Evolutionary conservation across 2,888 invertebrate genomes (phyloP).

Genomic region (Andrena praecox): DNA sequence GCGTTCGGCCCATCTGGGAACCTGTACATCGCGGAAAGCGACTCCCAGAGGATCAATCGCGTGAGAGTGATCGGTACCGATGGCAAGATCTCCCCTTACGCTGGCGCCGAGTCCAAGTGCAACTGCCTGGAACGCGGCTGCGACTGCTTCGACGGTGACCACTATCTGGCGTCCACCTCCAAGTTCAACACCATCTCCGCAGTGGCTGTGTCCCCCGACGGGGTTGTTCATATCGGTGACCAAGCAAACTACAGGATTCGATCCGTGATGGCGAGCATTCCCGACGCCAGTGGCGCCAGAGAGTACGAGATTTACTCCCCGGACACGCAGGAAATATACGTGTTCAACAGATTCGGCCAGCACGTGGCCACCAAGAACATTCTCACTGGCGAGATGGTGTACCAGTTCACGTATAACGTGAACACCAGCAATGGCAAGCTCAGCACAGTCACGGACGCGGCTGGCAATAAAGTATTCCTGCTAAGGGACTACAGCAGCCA

Average conservation of each 20-base stretch:
- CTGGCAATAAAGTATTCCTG: conserved; percentile 95
- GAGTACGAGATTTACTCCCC: conserved; percentile 98
- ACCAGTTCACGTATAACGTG: conserved; percentile 97
- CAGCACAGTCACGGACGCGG: conserved; percentile 96
- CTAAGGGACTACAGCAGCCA: conserved; percentile 93
- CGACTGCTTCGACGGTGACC: conserved; percentile 96
- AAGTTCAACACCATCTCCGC: conserved; percentile 98
- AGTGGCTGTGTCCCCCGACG: conserved; percentile 96
- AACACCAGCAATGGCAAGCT: conserved; percentile 98
- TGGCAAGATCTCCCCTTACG: conserved; percentile 96
- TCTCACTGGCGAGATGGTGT: conserved; percentile 96
- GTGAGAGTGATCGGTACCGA: conserved; percentile 96
- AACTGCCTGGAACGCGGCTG: conserved; percentile 96
- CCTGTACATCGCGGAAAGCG: conserved; percentile 97
- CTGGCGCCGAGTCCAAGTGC: conserved; percentile 97
- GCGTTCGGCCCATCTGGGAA: conserved; percentile 97
- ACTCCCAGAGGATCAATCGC: conserved; percentile 97
- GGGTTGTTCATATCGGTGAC: conserved; percentile 97
- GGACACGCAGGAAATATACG: conserved; percentile 97
- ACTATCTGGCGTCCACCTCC: conserved; percentile 96
- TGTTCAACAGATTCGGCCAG: conserved; percentile 97
- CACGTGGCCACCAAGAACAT: conserved; percentile 97
- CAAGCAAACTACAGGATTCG: conserved; percentile 96
- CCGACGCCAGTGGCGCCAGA: conserved; percentile 92
- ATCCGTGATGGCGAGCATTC: conserved; percentile 95